Evolutionary conservation across 2,888 invertebrate genomes (phyloP).

Genomic region (Caenorhabditis sp.): DNA sequence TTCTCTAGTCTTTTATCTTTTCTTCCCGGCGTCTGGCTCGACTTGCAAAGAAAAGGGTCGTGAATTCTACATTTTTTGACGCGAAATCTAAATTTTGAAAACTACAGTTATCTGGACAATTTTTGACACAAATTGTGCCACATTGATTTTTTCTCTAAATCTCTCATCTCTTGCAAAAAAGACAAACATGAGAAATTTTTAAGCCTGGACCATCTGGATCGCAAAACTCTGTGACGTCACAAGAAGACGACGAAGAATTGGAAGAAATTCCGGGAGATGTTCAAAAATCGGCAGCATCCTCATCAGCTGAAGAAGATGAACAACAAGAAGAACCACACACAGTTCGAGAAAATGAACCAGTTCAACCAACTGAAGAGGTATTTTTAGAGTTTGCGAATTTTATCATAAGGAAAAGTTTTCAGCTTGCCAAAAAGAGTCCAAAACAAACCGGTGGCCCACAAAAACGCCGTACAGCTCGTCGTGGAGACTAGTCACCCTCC

Average conservation of each 20-base stretch:
- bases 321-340: constrained; percentile 12
- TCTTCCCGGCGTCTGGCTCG: too few relatives aligned
- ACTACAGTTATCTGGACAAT: too few relatives aligned
- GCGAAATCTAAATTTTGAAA: too few relatives aligned
- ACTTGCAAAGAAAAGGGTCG: too few relatives aligned
- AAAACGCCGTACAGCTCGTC: constrained; percentile 26
- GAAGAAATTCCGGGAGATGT: not conserved
- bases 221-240: not conserved
- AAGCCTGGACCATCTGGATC: constrained; percentile 30
- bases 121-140: too few relatives aligned
- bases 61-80: too few relatives aligned
- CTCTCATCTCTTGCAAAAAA: too few relatives aligned
- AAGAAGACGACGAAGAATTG: constrained; percentile 2
- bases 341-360: constrained; percentile 31
- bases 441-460: constrained; percentile 19
- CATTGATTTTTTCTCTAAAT: too few relatives aligned
- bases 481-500: constrained; percentile 17
- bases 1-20: too few relatives aligned
- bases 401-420: not conserved
- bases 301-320: constrained; percentile 8
- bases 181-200: too few relatives aligned
- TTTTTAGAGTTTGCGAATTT: not conserved
- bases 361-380: constrained; percentile 32
- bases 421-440: constrained; percentile 25
- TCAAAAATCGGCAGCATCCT: constrained; percentile 2